These are phyloP conservation scores for Plotosus lineatus DNA, from an alignment of 2,113 vertebrate species.

Conservation along the genomic window DNA sequence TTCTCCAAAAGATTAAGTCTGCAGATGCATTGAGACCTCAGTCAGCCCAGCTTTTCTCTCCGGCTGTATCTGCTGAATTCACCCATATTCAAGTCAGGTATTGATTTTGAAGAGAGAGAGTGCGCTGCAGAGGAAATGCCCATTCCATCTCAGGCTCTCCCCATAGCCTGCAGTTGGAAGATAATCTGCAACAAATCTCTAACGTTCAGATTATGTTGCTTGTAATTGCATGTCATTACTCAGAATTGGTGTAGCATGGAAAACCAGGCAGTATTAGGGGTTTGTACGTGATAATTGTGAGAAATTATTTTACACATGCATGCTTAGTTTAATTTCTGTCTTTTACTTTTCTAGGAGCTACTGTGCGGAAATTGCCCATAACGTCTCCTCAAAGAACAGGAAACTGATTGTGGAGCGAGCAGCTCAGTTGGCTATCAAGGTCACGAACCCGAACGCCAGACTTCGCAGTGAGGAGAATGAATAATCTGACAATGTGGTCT, in stretches of 20 bases:
- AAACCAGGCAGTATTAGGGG: neutral
- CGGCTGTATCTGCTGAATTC: constrained; percentile 49
- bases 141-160: constrained; percentile 54
- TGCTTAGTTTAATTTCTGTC: neutral
- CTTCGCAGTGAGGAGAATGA: constrained; percentile 98
- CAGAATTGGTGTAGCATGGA: neutral
- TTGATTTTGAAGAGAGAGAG: constrained; percentile 52
- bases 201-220: neutral
- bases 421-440: constrained; percentile 95
- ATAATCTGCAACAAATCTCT: constrained; percentile 55
- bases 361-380: constrained; percentile 97
- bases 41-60: constrained; percentile 29
- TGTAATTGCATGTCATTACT: too few relatives aligned
- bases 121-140: constrained; percentile 55
- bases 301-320: too few relatives aligned
- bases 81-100: constrained; percentile 44
- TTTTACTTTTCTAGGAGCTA: constrained; percentile 77
- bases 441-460: constrained; percentile 96
- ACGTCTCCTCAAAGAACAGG: constrained; percentile 97
- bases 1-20: too few relatives aligned
- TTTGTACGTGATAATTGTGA: too few relatives aligned
- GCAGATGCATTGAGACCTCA: neutral
- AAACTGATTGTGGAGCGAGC: constrained; percentile 96
- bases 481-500: constrained; percentile 64
- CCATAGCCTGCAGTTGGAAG: constrained; percentile 57